Base-by-base conservation (phyloP, 2,113 vertebrate species). In the Actenoides lindsayi region DNA sequence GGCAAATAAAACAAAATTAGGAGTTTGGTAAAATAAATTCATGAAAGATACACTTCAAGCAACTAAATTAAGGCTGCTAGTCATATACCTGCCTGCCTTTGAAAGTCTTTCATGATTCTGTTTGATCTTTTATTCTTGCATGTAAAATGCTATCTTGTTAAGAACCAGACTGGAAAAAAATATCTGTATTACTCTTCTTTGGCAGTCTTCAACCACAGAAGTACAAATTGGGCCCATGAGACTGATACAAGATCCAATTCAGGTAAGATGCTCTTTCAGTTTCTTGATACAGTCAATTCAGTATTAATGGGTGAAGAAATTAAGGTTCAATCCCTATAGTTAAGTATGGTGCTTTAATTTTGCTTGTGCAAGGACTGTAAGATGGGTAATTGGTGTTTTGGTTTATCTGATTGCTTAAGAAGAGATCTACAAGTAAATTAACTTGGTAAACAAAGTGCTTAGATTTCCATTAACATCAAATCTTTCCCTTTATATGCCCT, bases 201-300 rank as follows among this genome's bases (percentile, higher is more conserved):
- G 90, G 80, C 98, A 99, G 99, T 98, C 98, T 94, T 98, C 99
- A 83, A 91, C 98, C 57, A 98, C 98, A 87, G 99, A 99, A 97
- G 98, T 99, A 93, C 98, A 98, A 95, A 97, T 99, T 11, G 99
- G 99, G 89, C 99, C 99, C 30, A 99, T 99, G 99, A 99, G 98
- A 98, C 94, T 99, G 97, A 99, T 98, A 20, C 99, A 99, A 96
- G 99, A 99, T 95, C 99, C 99, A 23, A 98, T 99, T 80, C 99
- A 99, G 99, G 99, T 99, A 98, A 10, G 89, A 51, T 63, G 33
- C 56, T 68, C 1, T 81, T 70, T 84, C 44, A 57, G 21, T 48
- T 87, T 64, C 51, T 54, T 86, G 42, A 33, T 37, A 41, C 19
- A 50, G 28, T 69, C 17, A 87, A 18, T 92, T 77, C 5, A 48